Percentiles rank a stretch among this genome's conserved stretches.
Conservation (phyloP, 1,140 invertebrate genomes). For the Nasonia vitripennis region DNA sequence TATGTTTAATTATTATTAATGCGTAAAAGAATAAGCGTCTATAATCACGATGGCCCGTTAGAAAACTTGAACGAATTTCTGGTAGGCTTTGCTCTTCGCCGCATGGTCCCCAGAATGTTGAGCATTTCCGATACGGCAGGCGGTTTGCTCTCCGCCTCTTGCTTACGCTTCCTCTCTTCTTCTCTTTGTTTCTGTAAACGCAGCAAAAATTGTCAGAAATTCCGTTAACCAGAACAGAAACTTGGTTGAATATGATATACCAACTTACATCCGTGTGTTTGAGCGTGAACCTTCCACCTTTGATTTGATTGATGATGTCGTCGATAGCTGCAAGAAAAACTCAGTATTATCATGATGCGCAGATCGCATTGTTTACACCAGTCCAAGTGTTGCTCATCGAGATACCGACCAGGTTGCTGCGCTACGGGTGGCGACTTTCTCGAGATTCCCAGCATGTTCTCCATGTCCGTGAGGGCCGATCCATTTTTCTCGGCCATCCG, state of each 20-base stretch:
- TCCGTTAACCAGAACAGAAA: background rate
- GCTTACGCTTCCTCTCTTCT: constrained; percentile 77
- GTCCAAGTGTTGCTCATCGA: background rate
- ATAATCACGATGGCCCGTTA: constrained; percentile 57
- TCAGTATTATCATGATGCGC: background rate
- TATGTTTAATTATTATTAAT: constrained; percentile 27
- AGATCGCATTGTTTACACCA: constrained; percentile 25
- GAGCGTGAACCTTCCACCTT: constrained; percentile 83
- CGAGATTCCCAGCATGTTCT: constrained; percentile 76
- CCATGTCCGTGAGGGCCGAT: constrained; percentile 77
- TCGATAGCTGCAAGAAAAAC: constrained; percentile 77
- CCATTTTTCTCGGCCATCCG: constrained; percentile 60
- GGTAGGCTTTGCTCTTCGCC: constrained; percentile 74
- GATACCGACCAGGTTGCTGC: constrained; percentile 68
- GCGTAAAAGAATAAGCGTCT: constrained; percentile 74
- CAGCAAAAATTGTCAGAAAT: background rate
- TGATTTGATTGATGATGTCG: constrained; percentile 85
- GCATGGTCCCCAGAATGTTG: constrained; percentile 82
- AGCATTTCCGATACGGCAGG: constrained; percentile 84
- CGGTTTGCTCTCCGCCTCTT: constrained; percentile 74
- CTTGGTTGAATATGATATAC: background rate
- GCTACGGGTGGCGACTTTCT: constrained; percentile 66
- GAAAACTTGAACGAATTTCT: constrained; percentile 63
- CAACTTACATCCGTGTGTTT: constrained; percentile 78
- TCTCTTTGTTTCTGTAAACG: constrained; percentile 70